Evolutionary conservation across 2,888 invertebrate genomes (phyloP).

Genomic region (Criorhina ranunculi): DNA sequence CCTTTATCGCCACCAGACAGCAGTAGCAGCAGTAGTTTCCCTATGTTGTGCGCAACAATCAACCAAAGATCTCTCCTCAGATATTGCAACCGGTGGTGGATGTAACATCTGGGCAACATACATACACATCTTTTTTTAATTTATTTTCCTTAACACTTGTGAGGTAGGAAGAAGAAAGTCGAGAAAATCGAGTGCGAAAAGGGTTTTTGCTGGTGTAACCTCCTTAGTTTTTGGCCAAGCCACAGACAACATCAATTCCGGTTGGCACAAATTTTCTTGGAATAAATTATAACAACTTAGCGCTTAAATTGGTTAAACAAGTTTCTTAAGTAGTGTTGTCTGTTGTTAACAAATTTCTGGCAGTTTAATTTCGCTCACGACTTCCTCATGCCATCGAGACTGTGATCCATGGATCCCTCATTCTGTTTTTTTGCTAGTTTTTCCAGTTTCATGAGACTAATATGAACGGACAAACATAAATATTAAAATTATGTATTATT

Average conservation of each 20-base stretch:
- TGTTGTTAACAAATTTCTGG: conserved; percentile 32
- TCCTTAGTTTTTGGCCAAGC: conserved; percentile 3
- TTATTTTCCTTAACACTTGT: conserved; percentile 29
- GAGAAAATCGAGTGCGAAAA: conserved; percentile 20
- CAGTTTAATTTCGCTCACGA: conserved; percentile 36
- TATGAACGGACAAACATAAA: background rate
- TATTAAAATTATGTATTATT: conserved; percentile 33
- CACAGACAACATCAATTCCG: conserved; percentile 1
- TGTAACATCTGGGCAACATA: conserved; percentile 50
- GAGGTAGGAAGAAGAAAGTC: conserved; percentile 32
- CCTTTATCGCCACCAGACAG: conserved; percentile 49
- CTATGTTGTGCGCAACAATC: conserved; percentile 44
- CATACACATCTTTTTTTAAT: conserved; percentile 44
- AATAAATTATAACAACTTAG: conserved; percentile 25
- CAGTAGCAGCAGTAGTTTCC: conserved; percentile 17
- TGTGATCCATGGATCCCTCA: conserved; percentile 10
- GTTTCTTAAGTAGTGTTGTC: conserved; percentile 15
- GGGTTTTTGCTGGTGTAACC: background rate
- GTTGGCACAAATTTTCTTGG: conserved; percentile 21
- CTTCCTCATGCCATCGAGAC: conserved; percentile 24
- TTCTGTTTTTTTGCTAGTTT: background rate
- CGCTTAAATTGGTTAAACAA: conserved; percentile 28
- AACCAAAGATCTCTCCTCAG: conserved; percentile 52
- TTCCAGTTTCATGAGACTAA: conserved; percentile 22
- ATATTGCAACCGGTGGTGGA: conserved; percentile 39